Evolutionary conservation across 2,113 vertebrate genomes (phyloP).

Genomic region (Dendrocopos noguchii): DNA sequence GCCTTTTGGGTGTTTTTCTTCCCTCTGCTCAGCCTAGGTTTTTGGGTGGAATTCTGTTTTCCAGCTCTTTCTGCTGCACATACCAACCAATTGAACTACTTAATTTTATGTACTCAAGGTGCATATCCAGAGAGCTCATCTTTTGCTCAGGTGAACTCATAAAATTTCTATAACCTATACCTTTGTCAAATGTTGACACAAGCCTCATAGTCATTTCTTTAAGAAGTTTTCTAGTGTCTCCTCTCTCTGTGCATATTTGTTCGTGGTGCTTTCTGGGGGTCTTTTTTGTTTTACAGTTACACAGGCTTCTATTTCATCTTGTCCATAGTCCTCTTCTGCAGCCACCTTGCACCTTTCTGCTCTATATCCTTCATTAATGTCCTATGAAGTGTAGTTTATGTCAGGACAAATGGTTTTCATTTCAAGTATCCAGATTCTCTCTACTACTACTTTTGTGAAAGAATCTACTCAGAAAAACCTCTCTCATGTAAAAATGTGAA

Average conservation of each 20-base stretch:
- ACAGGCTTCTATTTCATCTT: not conserved
- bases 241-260: not conserved
- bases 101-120: not conserved
- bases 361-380: not conserved
- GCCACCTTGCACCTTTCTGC: not conserved
- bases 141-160: not conserved
- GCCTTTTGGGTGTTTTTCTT: not conserved
- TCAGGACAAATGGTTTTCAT: not conserved
- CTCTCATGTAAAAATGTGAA: not conserved
- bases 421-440: not conserved
- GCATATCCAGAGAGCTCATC: not conserved
- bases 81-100: not conserved
- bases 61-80: not conserved
- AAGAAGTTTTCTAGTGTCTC: not conserved
- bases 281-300: not conserved
- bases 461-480: not conserved
- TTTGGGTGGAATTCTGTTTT: not conserved
- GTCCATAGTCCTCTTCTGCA: not conserved
- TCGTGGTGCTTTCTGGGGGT: not conserved
- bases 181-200: not conserved
- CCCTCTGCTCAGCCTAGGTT: not conserved
- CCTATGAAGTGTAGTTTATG: not conserved
- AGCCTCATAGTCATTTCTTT: not conserved
- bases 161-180: not conserved
- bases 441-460: not conserved